Evolutionary conservation across 2,113 vertebrate species (phyloP).

Genomic region (Monopterus albus): DNA sequence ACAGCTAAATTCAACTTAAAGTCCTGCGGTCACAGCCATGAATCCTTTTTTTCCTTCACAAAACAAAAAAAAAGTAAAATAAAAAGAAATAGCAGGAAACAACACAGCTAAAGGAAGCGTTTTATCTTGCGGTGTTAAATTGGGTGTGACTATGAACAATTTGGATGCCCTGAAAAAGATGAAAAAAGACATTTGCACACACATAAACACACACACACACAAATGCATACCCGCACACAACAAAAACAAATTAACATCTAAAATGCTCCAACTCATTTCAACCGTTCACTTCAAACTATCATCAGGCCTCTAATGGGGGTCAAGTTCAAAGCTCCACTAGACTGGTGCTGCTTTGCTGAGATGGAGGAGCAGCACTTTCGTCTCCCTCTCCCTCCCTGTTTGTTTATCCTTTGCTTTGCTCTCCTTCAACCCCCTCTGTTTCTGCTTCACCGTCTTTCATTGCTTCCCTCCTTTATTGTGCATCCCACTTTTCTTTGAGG

Average conservation of each 20-base stretch:
- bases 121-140: slow-evolving; percentile 88
- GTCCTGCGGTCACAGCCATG: slow-evolving; percentile 34
- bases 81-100: slow-evolving; percentile 73
- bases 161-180: slow-evolving; percentile 83
- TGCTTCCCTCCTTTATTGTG: slow-evolving; percentile 29
- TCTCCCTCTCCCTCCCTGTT: slow-evolving; percentile 76
- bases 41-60: slow-evolving; percentile 35
- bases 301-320: slow-evolving; percentile 95
- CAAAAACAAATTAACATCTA: slow-evolving; percentile 97
- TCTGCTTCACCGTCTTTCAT: slow-evolving; percentile 38
- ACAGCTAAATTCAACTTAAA: slow-evolving; percentile 37
- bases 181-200: slow-evolving; percentile 84
- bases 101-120: slow-evolving; percentile 78
- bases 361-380: slow-evolving; percentile 86
- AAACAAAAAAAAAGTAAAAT: slow-evolving; percentile 46
- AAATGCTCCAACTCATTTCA: slow-evolving; percentile 89
- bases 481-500: slow-evolving; percentile 32
- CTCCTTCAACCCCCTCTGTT: slow-evolving; percentile 75
- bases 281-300: slow-evolving; percentile 90
- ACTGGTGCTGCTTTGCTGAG: slow-evolving; percentile 90
- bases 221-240: slow-evolving; percentile 67
- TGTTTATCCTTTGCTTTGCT: slow-evolving; percentile 81
- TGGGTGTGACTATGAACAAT: slow-evolving; percentile 92
- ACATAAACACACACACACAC: slow-evolving; percentile 13
- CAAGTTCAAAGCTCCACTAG: slow-evolving; percentile 93